Base-by-base conservation (phyloP, 92 coral and sea anemone species). In the Paragorgia papillata region DNA sequence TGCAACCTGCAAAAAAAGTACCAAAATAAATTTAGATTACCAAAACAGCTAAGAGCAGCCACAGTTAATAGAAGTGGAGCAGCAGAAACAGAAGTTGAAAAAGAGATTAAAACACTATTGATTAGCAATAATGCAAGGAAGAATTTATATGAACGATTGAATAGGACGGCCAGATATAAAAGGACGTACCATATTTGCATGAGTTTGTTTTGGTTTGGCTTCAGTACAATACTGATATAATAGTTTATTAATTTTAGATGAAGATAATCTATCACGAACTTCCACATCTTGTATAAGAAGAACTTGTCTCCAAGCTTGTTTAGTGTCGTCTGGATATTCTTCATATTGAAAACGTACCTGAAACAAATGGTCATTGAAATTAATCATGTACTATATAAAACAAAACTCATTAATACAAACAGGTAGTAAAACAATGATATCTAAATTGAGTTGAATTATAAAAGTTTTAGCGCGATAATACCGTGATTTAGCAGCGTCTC, bases 281-380 rank as follows among this genome's bases (percentile, higher is more conserved):
- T 95, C 99, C 5, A 95, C 92, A 71, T 95, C 99, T 69, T 95
- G 99, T 6, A 89, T 89, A 29, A 95, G 87, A 30, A 91, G 39
- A 37, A 95, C 99, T 62, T 91, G 77, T 24, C 99, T 75, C 28
- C 97, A 91, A 14, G 90, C 99, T 71, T 91, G 96, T 57, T 91
- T 93, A 7, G 90, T 85, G 83, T 91, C 89, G 13, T 87, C 88
- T 13, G 99, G 99, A 75, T 95, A 95, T 39, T 82, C 79, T 67
- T 95, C 99, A 65, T 86, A 89, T 83, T 95, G 99, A 43, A 95
- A 85, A 63, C 99, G 99, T 80, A 95, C 92, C 97, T 91, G 73
- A 25, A 31, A 26, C 35, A 60, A 66, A n/a, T n/a, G n/a, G 40
- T 28, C 20, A 33, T 22, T 4, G 37, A 53, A n/a, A 50, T 29